phyloP scores from a whole-genome alignment of 2,113 vertebrate species.

The Romanogobio albipinnatus region DNA sequence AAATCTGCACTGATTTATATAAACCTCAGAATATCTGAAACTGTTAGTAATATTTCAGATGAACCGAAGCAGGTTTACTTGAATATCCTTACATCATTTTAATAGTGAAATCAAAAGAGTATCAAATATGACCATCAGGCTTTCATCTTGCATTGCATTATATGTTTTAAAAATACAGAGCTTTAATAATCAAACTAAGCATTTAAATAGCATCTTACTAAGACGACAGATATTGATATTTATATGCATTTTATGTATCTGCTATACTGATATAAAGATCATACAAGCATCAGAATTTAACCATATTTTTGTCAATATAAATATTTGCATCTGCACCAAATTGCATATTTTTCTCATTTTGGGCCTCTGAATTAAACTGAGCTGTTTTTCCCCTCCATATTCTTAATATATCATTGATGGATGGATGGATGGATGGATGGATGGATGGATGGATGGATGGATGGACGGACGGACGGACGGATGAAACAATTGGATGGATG shows the following conservation, averaged over 20 bases:
- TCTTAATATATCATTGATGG: not conserved
- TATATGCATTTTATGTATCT: not conserved
- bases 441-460: too few species aligned
- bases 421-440: too few species aligned
- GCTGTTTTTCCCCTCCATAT: not conserved
- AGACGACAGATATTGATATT: not conserved
- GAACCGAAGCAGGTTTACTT: too few species aligned
- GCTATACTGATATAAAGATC: not conserved
- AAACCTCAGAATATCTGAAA: too few species aligned
- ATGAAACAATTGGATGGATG: too few species aligned
- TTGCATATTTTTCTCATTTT: not conserved
- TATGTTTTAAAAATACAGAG: not conserved
- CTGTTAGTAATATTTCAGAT: too few species aligned
- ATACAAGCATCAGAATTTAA: not conserved
- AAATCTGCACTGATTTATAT: too few species aligned
- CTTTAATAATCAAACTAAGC: not conserved
- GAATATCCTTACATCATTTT: too few species aligned
- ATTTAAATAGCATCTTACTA: not conserved
- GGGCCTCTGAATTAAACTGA: not conserved
- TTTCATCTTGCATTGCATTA: too few species aligned
- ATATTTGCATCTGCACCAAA: not conserved
- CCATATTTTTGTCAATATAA: not conserved
- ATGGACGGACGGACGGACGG: too few species aligned
- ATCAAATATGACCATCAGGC: too few species aligned
- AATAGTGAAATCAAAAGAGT: too few species aligned